Conservation (phyloP, 2,888 invertebrate species). For the Rhogogaster chlorosoma region DNA sequence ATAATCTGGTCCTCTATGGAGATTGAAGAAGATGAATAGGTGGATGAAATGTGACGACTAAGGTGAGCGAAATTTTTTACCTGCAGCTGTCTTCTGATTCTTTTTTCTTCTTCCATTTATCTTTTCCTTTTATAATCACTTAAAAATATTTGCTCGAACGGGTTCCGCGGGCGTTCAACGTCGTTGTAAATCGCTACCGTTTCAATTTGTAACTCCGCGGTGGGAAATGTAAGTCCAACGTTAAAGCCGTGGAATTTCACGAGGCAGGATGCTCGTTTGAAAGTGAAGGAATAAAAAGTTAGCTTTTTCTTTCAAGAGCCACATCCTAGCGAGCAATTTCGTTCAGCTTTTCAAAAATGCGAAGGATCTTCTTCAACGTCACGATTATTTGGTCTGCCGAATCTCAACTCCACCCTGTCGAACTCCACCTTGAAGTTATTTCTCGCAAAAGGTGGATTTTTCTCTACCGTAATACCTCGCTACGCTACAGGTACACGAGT, state of each 20-base stretch:
- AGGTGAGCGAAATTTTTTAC: neutral
- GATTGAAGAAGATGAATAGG: conserved; percentile 38
- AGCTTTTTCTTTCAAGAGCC: conserved; percentile 38
- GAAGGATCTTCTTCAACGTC: conserved; percentile 35
- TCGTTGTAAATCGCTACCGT: neutral
- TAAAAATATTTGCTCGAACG: conserved; percentile 41
- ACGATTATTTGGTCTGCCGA: conserved; percentile 37
- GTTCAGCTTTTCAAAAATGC: conserved; percentile 31
- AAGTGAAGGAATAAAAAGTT: conserved; percentile 39
- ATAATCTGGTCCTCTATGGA: conserved; percentile 22
- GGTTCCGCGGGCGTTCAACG: neutral
- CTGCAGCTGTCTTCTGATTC: neutral
- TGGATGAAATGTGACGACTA: conserved; percentile 15
- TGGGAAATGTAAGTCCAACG: conserved; percentile 7
- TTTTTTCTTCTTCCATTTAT: neutral
- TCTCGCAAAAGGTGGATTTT: conserved; percentile 16
- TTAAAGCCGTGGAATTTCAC: conserved; percentile 35
- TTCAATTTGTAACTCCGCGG: conserved; percentile 36
- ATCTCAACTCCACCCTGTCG: neutral
- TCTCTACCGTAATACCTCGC: neutral
- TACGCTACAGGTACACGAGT: neutral
- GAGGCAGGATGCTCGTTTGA: conserved; percentile 27
- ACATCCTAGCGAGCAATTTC: conserved; percentile 24
- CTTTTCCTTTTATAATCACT: conserved; percentile 3
- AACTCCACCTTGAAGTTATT: conserved; percentile 9